Base-by-base conservation (phyloP, 2,888 invertebrate species). In the Sipunculus nudus region DNA sequence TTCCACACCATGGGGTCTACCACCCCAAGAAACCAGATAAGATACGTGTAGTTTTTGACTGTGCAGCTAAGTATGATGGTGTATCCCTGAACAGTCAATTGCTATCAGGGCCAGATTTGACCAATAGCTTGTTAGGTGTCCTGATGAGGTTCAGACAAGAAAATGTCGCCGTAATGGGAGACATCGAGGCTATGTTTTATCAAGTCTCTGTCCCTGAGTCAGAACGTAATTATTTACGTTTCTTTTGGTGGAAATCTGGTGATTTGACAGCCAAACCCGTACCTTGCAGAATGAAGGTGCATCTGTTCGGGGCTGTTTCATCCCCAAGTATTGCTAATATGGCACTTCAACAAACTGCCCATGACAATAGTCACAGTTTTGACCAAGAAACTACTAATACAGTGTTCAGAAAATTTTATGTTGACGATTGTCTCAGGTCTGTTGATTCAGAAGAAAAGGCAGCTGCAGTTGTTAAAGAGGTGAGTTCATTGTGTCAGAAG, bases 121-220 rank as follows among this genome's bases (percentile, higher is more conserved):
- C 40, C 2, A 63, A 48, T 31, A 45, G 21, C 2, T 32, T 61
- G 26, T 16, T 46, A 10, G 59, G 59, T 40, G 59, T 62, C 6
- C 40, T 62, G 3, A 26, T 28, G 25, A n/a, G 63, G 4, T 54
- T 63, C 41, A 8, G 63, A 13, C 48, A 47, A 48, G 59, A 53
- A 31, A 10, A 10, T 21, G 38, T 59, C 13, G 62, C 53, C 8
- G 1, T 62, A 6, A 53, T 45, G n/a, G 41, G 53, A 21, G 61
- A 61, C 28, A 61, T 61, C 16, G 52, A 59, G 26, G 3, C n/a
- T 3, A 59, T 59, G 52, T 61, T 59, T 26, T 25, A 52, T 32
- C 49, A 52, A 25, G 45, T 61, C 25, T 13, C n/a, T 29, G 61
- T 61, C 4, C 3, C 16, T 21, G 2, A 21, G 6, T 32, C 16